Evolutionary conservation across 2,113 vertebrate species (phyloP), one percentile per base, ranked within the genome.

Genomic region (Equus przewalskii): DNA sequence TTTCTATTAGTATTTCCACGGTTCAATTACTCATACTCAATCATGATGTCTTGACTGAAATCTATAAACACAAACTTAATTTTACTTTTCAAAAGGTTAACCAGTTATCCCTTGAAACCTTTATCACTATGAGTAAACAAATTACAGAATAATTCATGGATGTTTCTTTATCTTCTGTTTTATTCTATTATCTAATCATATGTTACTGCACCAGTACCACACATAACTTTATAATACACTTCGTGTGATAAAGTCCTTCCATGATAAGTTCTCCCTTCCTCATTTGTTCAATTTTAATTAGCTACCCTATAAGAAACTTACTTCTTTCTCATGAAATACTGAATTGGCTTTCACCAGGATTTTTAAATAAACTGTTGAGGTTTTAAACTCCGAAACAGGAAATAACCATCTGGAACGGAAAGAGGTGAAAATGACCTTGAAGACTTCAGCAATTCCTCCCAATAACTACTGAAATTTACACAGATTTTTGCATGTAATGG

Each of bases 381-480:
- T 54, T 67, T 84, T 33, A 80, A 8, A 83, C 21, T 33, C 41
- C 58, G 80, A 93, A 90, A 51, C 44, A 75, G 36, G 28, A 91
- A 28, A 72, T n/a, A 26, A 3, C 26, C 58, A 78, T 21, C 56
- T 54, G 51, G 30, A 70, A 72, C 49, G 51, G 12, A 85, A 83
- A 24, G 14, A 91, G 30, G 79, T 41, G 5, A 83, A 95, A 90
- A 83, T 83, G 54, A 72, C 44, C 51, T 62, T 33, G 16, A 96
- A 79, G 67, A 93, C 67, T 87, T 93, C 18, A 89, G 44, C 46
- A 56, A 94, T 7, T 24, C 73, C 91, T 81, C 64, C 44, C 36
- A 69, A 93, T 19, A 94, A 69, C 65, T 62, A 58, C 49, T 80
- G 54, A 84, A 79, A 78, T 36, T 70, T 64, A 90, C 10, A 97